Conservation (phyloP, 1,140 invertebrate genomes). For the Drosophila sechellia region DNA sequence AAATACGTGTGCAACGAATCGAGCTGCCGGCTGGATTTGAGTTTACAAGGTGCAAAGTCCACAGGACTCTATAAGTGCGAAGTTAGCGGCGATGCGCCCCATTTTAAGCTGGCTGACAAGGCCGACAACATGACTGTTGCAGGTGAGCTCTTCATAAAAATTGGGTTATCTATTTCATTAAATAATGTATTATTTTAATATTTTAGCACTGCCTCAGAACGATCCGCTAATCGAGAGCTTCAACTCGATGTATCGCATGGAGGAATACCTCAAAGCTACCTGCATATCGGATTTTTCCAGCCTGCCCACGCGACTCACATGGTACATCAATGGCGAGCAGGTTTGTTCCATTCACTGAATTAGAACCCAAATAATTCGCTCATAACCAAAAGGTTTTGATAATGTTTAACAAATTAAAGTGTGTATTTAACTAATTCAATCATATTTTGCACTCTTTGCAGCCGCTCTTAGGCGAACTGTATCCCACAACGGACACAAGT, state of each 20-base stretch:
- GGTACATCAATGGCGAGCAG: conserved; percentile 88
- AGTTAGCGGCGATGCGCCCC: conserved; percentile 88
- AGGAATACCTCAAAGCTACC: conserved; percentile 86
- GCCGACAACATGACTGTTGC: conserved; percentile 88
- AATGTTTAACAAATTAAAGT: not conserved
- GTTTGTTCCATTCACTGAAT: conserved; percentile 54
- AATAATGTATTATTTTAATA: conserved; percentile 6
- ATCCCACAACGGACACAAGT: conserved; percentile 75
- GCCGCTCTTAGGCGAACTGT: conserved; percentile 73
- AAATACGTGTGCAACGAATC: conserved; percentile 87
- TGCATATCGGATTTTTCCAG: conserved; percentile 87
- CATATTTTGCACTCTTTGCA: conserved; percentile 11
- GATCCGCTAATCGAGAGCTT: conserved; percentile 86
- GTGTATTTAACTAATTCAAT: not conserved
- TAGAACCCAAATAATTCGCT: too few species aligned
- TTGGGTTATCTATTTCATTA: not conserved
- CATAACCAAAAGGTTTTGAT: not conserved
- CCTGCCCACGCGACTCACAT: conserved; percentile 86
- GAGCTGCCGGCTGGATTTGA: conserved; percentile 86
- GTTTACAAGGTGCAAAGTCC: conserved; percentile 85
- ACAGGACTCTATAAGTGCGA: conserved; percentile 87
- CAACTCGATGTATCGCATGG: conserved; percentile 85
- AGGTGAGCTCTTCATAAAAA: conserved; percentile 79
- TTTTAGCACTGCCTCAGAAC: conserved; percentile 86
- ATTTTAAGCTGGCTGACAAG: conserved; percentile 86